Base-by-base conservation (phyloP, 2,797 vertebrate species). In the Pempheris klunzingeri region DNA sequence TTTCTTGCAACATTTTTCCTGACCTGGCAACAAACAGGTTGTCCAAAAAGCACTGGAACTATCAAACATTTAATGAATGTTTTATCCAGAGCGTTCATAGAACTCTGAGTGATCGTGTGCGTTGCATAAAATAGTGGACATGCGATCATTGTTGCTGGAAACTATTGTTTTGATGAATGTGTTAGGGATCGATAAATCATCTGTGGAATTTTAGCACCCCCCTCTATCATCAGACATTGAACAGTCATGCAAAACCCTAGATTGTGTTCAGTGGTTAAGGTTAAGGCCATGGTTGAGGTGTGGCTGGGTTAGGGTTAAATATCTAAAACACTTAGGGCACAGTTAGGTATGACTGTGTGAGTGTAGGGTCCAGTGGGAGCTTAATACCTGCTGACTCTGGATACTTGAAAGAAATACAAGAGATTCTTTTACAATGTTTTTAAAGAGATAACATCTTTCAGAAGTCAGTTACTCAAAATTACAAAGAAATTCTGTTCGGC, bases 21-120 rank as follows among this genome's bases (percentile, higher is more conserved):
- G 69, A 82, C 46, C 28, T 61, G 66, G 66, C 55, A 67, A 52
- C 36, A 67, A n/a, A 70, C 43, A 65, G 41, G 22, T 26, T 22
- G 12, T 54, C 70, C 49, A 59, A 13, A 46, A 46, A 50, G 36
- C 6, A 18, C n/a, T n/a, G 13, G 11, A 53, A 2, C 22, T 10
- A 4, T 50, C 65, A 55, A 60, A 30, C 30, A 24, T 67, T 39
- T 22, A 41, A 59, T 36, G 43, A 44, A 36, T 17, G 15, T 32
- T 30, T 75, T 53, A 38, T 62, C 10, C 53, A 28, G 4, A 60
- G 13, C 57, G 30, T 38, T 41, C n/a, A 22, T 52, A 10, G 44
- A 44, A 53, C n/a, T 63, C 20, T n/a, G 6, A 36, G 1, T 3
- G 14, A 7, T 60, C 3, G n/a, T 58, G 30, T 36, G 10, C 11